Evolutionary conservation across 2,888 invertebrate genomes (phyloP).

Genomic region (Trissoscelio sp.): DNA sequence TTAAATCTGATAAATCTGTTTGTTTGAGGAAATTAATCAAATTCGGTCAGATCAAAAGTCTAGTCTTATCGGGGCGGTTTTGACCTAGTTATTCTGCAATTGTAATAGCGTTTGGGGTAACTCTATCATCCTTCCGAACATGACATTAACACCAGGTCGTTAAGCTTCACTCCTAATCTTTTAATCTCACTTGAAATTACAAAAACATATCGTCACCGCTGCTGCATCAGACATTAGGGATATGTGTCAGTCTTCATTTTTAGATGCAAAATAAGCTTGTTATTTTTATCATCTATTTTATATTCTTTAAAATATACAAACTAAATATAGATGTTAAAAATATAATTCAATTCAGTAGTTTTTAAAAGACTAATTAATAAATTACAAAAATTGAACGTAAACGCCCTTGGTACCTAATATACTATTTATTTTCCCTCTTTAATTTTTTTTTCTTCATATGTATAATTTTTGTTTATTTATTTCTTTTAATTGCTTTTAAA

Average conservation of each 20-base stretch:
- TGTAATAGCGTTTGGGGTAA: conserved; percentile 36
- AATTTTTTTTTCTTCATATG: too few species aligned
- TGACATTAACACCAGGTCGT: conserved; percentile 18
- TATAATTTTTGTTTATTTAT: too few species aligned
- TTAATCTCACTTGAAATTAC: conserved; percentile 18
- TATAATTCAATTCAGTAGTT: too few species aligned
- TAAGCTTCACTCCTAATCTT: conserved; percentile 29
- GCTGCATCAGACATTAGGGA: not conserved
- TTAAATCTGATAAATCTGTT: conserved; percentile 20
- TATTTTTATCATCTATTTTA: too few species aligned
- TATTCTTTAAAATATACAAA: too few species aligned
- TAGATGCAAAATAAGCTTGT: not conserved
- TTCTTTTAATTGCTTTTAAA: too few species aligned
- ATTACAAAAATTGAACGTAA: too few species aligned
- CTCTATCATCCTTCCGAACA: conserved; percentile 41
- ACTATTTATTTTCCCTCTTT: too few species aligned
- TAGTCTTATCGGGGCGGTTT: conserved; percentile 2
- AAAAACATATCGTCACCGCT: conserved; percentile 5
- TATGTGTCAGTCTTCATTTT: not conserved
- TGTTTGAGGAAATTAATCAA: conserved; percentile 40
- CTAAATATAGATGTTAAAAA: too few species aligned
- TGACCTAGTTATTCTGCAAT: conserved; percentile 44
- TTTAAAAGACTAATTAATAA: too few species aligned
- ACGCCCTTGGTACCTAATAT: too few species aligned
- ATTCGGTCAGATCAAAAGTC: conserved; percentile 42